Percentiles rank a stretch among this genome's conserved stretches.
These are phyloP conservation scores for Desmophyllum pertusum DNA, from an alignment of 92 coral and sea anemone genomes.

Conservation along the genomic window DNA sequence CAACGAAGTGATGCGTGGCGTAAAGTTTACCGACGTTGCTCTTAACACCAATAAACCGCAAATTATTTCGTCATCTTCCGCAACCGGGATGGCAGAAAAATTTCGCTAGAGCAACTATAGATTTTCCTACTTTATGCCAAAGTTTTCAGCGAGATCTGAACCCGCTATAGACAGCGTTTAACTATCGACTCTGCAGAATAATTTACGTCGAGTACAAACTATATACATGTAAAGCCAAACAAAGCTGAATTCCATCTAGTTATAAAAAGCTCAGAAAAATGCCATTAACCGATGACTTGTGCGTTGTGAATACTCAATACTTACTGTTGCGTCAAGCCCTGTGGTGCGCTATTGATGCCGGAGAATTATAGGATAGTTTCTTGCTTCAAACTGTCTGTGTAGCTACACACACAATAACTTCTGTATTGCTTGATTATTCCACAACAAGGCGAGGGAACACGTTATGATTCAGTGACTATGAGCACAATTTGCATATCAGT, in stretches of 20 bases:
- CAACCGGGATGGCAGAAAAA: neutral
- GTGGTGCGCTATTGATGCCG: neutral
- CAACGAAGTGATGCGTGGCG: constrained; percentile 1
- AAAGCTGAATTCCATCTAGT: neutral
- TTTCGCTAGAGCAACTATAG: neutral
- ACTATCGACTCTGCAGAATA: neutral
- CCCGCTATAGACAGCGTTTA: neutral
- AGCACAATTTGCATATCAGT: constrained; percentile 10
- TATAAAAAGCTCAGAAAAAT: neutral
- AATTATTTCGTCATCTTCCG: neutral
- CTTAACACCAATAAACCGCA: neutral
- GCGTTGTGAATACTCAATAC: neutral
- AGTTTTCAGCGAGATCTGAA: neutral
- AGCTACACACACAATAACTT: neutral
- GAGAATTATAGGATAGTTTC: neutral
- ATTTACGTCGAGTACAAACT: neutral
- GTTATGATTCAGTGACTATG: constrained; percentile 15
- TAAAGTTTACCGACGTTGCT: neutral
- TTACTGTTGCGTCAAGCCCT: neutral
- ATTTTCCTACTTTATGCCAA: neutral
- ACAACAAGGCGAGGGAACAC: neutral
- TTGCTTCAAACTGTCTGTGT: neutral
- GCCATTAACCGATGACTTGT: neutral
- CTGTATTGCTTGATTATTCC: neutral
- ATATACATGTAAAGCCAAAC: neutral